Evolutionary conservation across 2,113 vertebrate species (phyloP).

Genomic region (Oophaga pumilio): DNA sequence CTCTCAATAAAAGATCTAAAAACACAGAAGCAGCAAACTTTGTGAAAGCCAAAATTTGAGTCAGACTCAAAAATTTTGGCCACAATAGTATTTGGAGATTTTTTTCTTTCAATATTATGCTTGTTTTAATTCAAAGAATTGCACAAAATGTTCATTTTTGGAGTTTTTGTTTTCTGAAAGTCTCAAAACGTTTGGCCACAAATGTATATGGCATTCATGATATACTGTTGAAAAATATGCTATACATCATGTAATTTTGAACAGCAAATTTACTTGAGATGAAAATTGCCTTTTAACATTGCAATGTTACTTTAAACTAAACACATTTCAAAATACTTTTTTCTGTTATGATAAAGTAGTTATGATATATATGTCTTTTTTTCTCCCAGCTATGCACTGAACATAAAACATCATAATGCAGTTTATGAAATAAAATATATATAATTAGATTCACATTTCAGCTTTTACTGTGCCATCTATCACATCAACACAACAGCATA

Average conservation of each 20-base stretch:
- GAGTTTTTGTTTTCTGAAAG: too few relatives aligned
- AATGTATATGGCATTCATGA: too few relatives aligned
- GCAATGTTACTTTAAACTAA: background rate
- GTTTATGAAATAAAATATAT: constrained; percentile 20
- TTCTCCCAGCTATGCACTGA: background rate
- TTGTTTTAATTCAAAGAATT: too few relatives aligned
- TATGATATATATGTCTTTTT: background rate
- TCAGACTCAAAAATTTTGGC: too few relatives aligned
- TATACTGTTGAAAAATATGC: too few relatives aligned
- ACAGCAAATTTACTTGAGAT: background rate
- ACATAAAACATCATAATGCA: background rate
- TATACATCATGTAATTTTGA: background rate
- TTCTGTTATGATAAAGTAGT: background rate
- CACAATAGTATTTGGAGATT: too few relatives aligned
- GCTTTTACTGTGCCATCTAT: constrained; percentile 11
- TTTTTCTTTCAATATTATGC: too few relatives aligned
- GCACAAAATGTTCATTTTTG: too few relatives aligned
- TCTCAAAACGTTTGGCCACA: too few relatives aligned
- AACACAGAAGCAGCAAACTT: too few relatives aligned
- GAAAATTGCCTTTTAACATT: background rate
- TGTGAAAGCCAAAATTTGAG: too few relatives aligned
- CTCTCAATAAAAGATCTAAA: too few relatives aligned
- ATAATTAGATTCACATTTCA: constrained; percentile 32
- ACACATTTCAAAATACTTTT: background rate
- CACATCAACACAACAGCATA: background rate